Evolutionary conservation across 1,140 invertebrate species (phyloP), one percentile per base, ranked within the genome.

Genomic region (Drosophila yakuba): DNA sequence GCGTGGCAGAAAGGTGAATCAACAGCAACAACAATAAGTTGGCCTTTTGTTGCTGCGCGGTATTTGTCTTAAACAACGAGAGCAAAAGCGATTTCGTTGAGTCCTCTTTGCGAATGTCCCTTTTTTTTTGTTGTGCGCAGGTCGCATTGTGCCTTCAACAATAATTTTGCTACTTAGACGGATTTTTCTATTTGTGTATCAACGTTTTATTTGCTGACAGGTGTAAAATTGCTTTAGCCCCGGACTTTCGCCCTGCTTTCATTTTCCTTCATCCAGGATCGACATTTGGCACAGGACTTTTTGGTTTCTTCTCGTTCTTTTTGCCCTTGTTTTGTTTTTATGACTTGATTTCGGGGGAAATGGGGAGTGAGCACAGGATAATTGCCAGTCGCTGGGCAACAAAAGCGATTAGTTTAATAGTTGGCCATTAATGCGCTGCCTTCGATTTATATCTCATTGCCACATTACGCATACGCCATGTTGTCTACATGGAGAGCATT

Each of bases 141-240:
- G 57, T 8, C 45, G 51, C 71, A 66, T 58, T 63, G 68, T 69
- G 60, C 57, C 67, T 74, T 85, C 67, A 74, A 80, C 84, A 88
- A 89, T 89, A 88, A 89, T 88, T 88, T 89, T 66, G 80, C 84
- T 84, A 89, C 84, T 88, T 88, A 89, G 74, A 78, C 61, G 80
- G 60, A 89, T 88, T 84, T 78, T 77, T 84, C 72, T 89, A 80
- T 86, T 86, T 88, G 83, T 83, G 75, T 83, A 88, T 88, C 76
- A 89, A 88, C 83, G 73, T 89, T 88, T 89, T 89, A 80, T 88
- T 80, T 83, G 84, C 84, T 88, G 84, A 88, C 84, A 88, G 84
- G 84, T 88, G 83, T 88, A 88, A 88, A 88, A 88, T 88, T 73
- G 72, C 77, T 80, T 59, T 62, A 69, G 47, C 62, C 48, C 44